Conservation (phyloP, 2,113 vertebrate genomes). For the Corythornis vintsioides region DNA sequence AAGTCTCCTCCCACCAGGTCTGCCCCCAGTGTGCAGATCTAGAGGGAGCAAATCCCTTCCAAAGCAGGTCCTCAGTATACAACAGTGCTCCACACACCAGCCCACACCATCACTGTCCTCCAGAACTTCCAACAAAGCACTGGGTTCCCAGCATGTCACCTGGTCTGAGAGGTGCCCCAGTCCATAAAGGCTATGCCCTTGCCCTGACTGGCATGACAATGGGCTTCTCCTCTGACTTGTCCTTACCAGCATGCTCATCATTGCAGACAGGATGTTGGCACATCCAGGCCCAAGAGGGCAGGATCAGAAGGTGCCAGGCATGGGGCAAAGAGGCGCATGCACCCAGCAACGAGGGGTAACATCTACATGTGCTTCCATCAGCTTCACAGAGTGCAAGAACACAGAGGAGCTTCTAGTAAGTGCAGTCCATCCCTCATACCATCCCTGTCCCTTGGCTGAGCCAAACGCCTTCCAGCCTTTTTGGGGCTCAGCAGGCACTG, state of each 20-base stretch:
- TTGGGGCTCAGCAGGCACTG: not conserved
- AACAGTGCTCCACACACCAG: too few relatives aligned
- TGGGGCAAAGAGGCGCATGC: accelerated
- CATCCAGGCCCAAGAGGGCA: accelerated
- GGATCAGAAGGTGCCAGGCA: accelerated
- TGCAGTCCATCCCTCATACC: accelerated
- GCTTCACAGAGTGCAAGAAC: not conserved
- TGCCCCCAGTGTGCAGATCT: not conserved
- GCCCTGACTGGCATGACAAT: not conserved
- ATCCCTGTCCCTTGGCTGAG: not conserved
- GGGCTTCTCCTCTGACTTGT: not conserved
- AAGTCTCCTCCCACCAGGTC: not conserved
- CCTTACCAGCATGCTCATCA: not conserved
- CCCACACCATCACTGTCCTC: accelerated
- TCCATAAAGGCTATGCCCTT: not conserved
- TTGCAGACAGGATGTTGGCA: not conserved
- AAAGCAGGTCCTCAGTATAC: not conserved
- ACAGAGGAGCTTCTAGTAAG: not conserved
- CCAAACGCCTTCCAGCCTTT: not conserved
- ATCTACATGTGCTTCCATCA: not conserved
- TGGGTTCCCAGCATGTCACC: accelerated
- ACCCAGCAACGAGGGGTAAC: not conserved
- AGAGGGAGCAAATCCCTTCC: not conserved
- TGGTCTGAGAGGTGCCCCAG: not conserved
- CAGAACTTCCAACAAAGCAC: not conserved